Evolutionary conservation across 2,797 vertebrate genomes (phyloP), one percentile per base, ranked within the genome.

Genomic region (Triplophysa bombifrons): DNA sequence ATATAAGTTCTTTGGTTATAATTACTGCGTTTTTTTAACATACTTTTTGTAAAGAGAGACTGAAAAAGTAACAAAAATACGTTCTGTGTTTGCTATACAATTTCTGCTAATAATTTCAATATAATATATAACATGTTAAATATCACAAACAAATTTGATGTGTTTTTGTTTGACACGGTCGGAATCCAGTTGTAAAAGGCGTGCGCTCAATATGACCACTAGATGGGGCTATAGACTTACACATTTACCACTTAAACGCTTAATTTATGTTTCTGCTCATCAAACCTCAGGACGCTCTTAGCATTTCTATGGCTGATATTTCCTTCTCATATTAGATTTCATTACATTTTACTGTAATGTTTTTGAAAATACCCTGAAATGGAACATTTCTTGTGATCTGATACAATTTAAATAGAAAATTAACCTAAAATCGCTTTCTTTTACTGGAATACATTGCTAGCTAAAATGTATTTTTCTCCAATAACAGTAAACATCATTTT

Each of bases 401-500:
- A 64, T 38, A 38, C 30, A n/a, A 65, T 41, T 34, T 63, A 34
- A 34, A 63, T 63, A 10, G 1, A 63, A 16, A 63, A 63, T 34
- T 14, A 63, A 34, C 16, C 27, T 9, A 17, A 63, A 34, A 63
- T 63, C 17, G 30, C 27, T 10, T 63, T 11, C 34, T 12, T 41
- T 64, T 41, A 19, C 34, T 12, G 34, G 17, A 41, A 65, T n/a
- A 65, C 34, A n/a, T 65, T 12, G 63, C 63, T 41, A 12, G 34
- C 19, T 4, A 41, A n/a, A 65, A 63, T 56, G 16, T 51, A 17
- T 73, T 80, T 56, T 3, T 25, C 27, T 68, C 46, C 70, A 80
- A 67, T 80, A 80, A 80, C 38, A 67, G 63, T 50, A 80, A 68
- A 80, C 25, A 34, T 50, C 4, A 60, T 79, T 64, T 76, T 34